A percentile compares a stretch with the other conserved stretches of the same genome.
Conservation (phyloP, 2,113 vertebrate genomes). For the Rhizomys pruinosus region DNA sequence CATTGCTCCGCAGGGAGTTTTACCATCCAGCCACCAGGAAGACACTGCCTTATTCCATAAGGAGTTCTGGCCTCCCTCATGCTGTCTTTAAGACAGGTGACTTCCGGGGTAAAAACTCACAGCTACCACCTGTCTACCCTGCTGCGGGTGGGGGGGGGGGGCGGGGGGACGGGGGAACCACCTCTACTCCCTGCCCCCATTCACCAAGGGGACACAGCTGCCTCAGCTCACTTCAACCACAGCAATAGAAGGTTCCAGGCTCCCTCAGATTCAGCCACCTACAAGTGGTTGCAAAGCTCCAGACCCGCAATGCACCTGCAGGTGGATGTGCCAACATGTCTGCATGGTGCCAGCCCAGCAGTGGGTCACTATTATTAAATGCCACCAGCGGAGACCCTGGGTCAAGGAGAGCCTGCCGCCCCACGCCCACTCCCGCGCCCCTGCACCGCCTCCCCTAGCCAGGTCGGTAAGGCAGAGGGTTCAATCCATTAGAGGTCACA, state of each 20-base stretch:
- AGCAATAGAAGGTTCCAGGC: neutral
- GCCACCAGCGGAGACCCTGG: too few species aligned
- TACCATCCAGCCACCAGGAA: neutral
- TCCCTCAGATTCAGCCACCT: too few species aligned
- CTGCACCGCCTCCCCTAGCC: neutral
- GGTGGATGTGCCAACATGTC: rapidly evolving
- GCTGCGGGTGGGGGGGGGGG: too few species aligned
- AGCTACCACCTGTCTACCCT: neutral
- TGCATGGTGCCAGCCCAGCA: too few species aligned
- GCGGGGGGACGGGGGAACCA: neutral
- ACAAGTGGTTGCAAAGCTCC: neutral
- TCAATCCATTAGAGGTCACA: neutral
- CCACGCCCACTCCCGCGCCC: too few species aligned
- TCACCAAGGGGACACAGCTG: neutral
- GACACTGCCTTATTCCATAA: neutral
- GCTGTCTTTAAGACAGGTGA: neutral
- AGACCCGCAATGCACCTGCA: neutral
- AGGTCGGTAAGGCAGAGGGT: neutral
- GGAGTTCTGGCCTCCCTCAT: neutral
- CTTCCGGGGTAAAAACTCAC: neutral
- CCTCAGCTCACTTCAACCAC: neutral
- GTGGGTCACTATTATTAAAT: rapidly evolving
- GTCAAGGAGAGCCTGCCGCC: neutral
- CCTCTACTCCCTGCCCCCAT: neutral
- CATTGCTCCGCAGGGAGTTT: neutral